Conservation (phyloP, 2,113 vertebrate species). For the Orthonyx spaldingii region DNA sequence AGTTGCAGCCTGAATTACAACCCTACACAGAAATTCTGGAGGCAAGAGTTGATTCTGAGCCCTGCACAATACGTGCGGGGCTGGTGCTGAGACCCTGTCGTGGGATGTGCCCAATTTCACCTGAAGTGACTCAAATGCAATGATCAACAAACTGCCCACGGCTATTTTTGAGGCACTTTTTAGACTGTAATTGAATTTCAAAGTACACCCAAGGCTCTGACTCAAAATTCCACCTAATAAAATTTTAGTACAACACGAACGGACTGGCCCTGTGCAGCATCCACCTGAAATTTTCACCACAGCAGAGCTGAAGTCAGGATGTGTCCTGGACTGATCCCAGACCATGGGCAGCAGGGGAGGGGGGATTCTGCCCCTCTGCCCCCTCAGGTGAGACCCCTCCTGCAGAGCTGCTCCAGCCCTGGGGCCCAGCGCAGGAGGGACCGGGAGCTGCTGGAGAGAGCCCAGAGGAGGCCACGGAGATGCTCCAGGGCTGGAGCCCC, state of each 20-base stretch:
- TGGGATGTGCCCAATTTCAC: neutral
- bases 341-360: neutral
- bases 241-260: neutral
- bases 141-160: neutral
- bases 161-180: neutral
- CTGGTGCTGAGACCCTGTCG: neutral
- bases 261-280: neutral
- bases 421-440: neutral
- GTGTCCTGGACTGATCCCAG: neutral
- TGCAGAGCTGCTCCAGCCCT: neutral
- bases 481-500: neutral
- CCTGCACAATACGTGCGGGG: fast-evolving
- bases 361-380: neutral
- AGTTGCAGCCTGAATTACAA: neutral
- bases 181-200: neutral
- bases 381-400: neutral
- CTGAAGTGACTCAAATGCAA: neutral
- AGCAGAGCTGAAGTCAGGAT: neutral
- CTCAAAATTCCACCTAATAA: neutral
- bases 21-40: neutral
- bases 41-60: neutral
- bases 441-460: neutral
- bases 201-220: neutral
- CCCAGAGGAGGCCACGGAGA: fast-evolving
- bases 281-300: neutral